Evolutionary conservation across 2,797 vertebrate species (phyloP).

Genomic region (Sylvilagus floridanus): DNA sequence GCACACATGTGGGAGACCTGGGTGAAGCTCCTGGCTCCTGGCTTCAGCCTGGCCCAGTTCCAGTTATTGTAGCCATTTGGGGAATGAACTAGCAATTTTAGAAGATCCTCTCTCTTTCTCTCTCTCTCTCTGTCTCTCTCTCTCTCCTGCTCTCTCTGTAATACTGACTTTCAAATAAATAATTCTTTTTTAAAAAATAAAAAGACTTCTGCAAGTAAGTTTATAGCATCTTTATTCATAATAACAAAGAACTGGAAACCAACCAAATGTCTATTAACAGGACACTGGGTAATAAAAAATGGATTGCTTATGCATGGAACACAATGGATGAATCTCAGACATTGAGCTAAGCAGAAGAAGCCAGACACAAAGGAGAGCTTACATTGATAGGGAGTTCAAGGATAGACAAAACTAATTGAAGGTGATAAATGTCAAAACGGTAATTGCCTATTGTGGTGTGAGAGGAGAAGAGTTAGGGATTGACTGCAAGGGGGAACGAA

Average conservation of each 20-base stretch:
- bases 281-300: conserved; percentile 18
- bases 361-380: background rate
- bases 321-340: background rate
- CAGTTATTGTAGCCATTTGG: no score
- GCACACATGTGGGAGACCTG: no score
- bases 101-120: no score
- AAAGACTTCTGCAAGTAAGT: background rate
- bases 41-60: no score
- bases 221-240: background rate
- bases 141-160: no score
- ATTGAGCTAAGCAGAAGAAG: conserved; percentile 31
- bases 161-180: no score
- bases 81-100: no score
- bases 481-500: background rate
- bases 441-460: background rate
- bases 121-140: no score
- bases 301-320: background rate
- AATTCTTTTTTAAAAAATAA: no score
- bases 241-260: conserved; percentile 12
- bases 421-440: background rate
- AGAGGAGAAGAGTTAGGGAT: background rate
- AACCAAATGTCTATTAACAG: conserved; percentile 35
- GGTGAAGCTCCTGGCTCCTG: no score
- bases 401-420: background rate
- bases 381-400: background rate